Conservation (phyloP, 1,140 invertebrate genomes). For the Drosophila funebris region DNA sequence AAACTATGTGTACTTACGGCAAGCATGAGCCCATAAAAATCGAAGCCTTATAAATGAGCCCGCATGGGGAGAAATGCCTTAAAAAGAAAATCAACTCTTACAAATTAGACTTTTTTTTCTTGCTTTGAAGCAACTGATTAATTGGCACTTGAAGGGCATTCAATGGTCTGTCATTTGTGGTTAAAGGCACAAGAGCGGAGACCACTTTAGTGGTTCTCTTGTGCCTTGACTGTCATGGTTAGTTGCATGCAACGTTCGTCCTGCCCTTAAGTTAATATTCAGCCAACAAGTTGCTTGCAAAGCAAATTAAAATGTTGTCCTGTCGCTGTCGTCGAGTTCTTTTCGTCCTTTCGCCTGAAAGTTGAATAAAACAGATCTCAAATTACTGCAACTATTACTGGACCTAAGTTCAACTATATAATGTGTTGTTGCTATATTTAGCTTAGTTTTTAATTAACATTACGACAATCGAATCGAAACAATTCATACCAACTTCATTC, state of each 20-base stretch:
- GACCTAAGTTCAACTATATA: not conserved
- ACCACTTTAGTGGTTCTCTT: not conserved
- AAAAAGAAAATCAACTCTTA: constrained; percentile 9
- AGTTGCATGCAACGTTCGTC: not conserved
- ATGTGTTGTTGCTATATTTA: not conserved
- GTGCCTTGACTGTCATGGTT: not conserved
- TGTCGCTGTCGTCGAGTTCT: constrained; percentile 42
- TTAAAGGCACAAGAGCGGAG: not conserved
- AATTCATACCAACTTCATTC: not conserved
- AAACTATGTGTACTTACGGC: constrained; percentile 57
- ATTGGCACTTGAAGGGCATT: constrained; percentile 59
- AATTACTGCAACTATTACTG: constrained; percentile 10
- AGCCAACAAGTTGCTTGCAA: constrained; percentile 23
- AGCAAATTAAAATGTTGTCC: constrained; percentile 68
- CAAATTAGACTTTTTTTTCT: constrained; percentile 21
- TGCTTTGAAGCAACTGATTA: constrained; percentile 68
- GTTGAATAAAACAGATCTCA: constrained; percentile 48
- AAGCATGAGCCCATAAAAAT: constrained; percentile 61
- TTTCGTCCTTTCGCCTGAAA: constrained; percentile 25
- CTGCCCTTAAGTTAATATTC: not conserved
- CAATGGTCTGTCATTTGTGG: constrained; percentile 25
- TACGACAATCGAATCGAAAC: not conserved
- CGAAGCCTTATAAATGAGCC: constrained; percentile 73
- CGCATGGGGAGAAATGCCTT: constrained; percentile 24
- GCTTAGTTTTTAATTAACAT: not conserved